Evolutionary conservation across 2,888 invertebrate genomes (phyloP).

Genomic region (Agapostemon virescens): DNA sequence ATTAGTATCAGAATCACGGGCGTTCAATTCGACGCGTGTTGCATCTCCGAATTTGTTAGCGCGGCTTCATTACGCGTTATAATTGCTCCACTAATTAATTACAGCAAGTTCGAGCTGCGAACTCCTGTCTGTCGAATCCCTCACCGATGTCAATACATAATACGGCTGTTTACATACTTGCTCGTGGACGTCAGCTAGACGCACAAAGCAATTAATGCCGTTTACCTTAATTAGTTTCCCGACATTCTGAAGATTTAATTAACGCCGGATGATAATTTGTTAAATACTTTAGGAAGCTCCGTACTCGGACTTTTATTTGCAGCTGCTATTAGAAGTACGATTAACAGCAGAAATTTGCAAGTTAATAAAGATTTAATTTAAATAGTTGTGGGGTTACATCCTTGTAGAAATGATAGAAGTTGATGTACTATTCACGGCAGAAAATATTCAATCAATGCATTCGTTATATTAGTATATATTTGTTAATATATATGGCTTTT

Average conservation of each 20-base stretch:
- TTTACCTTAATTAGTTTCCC: conserved; percentile 38
- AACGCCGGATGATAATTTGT: not conserved
- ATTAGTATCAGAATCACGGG: conserved; percentile 13
- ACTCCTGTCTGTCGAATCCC: conserved; percentile 6
- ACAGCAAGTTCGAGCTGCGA: conserved; percentile 35
- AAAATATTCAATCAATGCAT: not conserved
- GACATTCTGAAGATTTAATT: conserved; percentile 34
- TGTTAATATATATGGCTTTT: no score
- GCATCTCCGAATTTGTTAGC: conserved; percentile 38
- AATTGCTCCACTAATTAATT: conserved; percentile 55
- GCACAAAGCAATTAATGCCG: conserved; percentile 39
- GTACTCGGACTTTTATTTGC: not conserved
- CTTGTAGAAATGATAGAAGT: not conserved
- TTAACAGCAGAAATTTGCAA: not conserved
- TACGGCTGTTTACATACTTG: conserved; percentile 23
- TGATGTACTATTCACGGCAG: not conserved
- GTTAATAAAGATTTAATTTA: not conserved
- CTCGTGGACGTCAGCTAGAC: conserved; percentile 6
- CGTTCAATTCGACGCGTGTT: not conserved
- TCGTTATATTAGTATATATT: no score
- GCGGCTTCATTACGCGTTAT: conserved; percentile 46
- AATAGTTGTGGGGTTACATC: no score
- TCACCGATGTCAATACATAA: conserved; percentile 34
- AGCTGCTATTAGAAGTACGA: not conserved
- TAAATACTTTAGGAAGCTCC: not conserved